Evolutionary conservation across 2,888 invertebrate species (phyloP).

Genomic region (Drosophila acutilabella): DNA sequence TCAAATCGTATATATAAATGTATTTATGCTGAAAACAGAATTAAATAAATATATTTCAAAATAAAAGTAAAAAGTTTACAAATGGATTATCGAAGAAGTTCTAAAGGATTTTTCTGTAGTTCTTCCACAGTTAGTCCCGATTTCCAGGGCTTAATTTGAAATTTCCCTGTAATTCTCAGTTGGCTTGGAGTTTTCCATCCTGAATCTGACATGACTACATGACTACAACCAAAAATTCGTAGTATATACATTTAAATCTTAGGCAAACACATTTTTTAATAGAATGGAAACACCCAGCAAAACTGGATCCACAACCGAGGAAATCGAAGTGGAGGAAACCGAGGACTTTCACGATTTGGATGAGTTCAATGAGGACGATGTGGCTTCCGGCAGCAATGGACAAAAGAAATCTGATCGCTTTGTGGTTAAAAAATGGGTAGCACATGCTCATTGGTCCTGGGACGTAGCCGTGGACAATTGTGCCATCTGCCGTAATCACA

Average conservation of each 20-base stretch:
- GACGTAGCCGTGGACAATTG: slow-evolving; percentile 99
- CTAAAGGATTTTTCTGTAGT: too few relatives aligned
- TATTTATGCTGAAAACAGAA: slow-evolving; percentile 67
- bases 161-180: too few relatives aligned
- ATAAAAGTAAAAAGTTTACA: neutral
- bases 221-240: neutral
- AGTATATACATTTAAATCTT: slow-evolving; percentile 12
- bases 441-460: slow-evolving; percentile 99
- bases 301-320: slow-evolving; percentile 46
- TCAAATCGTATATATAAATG: slow-evolving; percentile 63
- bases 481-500: slow-evolving; percentile 99
- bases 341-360: slow-evolving; percentile 88
- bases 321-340: slow-evolving; percentile 96
- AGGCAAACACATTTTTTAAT: slow-evolving; percentile 6
- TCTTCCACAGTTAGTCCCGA: too few relatives aligned
- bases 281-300: slow-evolving; percentile 31
- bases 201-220: neutral
- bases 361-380: slow-evolving; percentile 65
- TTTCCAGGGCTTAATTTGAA: too few relatives aligned
- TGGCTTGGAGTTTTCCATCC: slow-evolving; percentile 2
- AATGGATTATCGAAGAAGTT: too few relatives aligned
- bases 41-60: slow-evolving; percentile 42
- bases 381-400: slow-evolving; percentile 88
- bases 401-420: slow-evolving; percentile 96
- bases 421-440: slow-evolving; percentile 99